Conservation (phyloP, 2,888 invertebrate species). For the Actias luna region DNA sequence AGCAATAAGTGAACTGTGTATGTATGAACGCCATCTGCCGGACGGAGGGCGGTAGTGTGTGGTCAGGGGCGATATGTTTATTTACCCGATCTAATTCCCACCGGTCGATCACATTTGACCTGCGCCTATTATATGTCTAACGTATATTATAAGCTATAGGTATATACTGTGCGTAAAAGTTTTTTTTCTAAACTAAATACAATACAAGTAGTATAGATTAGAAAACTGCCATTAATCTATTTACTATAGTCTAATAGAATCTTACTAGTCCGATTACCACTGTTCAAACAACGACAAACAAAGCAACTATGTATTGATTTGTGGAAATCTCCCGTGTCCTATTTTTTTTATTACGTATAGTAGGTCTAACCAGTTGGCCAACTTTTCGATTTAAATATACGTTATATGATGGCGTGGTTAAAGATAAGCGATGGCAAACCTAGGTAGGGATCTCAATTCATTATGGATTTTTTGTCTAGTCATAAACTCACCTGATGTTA, state of each 20-base stretch:
- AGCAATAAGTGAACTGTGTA: background rate
- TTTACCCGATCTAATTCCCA: conserved; percentile 1
- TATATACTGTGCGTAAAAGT: too few species aligned
- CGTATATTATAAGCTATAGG: background rate
- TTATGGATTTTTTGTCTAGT: too few species aligned
- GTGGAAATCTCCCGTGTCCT: background rate
- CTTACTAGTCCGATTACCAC: background rate
- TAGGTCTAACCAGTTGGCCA: background rate
- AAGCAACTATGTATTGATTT: background rate
- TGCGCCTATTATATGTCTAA: background rate
- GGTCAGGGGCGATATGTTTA: background rate
- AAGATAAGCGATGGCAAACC: too few species aligned
- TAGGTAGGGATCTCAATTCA: too few species aligned
- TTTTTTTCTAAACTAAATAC: too few species aligned
- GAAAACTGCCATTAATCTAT: background rate
- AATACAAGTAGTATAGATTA: too few species aligned
- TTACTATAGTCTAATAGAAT: background rate
- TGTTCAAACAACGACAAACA: background rate
- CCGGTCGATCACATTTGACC: background rate
- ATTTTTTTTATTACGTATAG: background rate
- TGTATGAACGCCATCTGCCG: conserved; percentile 8
- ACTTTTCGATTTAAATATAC: background rate
- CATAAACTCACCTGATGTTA: too few species aligned
- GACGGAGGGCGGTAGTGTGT: background rate
- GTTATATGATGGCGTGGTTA: too few species aligned